Percentiles rank a stretch among this genome's conserved stretches.
Evolutionary conservation across 2,113 vertebrate species (phyloP).

Genomic region (Cyanocitta stelleri): DNA sequence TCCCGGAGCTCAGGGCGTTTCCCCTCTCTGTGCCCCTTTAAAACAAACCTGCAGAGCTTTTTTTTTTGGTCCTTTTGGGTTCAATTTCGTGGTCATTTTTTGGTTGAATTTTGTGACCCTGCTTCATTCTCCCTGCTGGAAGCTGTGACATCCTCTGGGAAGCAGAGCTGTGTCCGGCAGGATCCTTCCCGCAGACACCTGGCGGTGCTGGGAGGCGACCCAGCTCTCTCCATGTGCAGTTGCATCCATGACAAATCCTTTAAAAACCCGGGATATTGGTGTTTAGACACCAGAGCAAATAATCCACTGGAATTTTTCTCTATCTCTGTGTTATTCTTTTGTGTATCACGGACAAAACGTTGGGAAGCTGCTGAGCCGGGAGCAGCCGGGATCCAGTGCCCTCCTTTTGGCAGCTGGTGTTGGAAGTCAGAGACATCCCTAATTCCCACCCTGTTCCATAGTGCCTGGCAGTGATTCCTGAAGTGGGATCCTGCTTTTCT

Average conservation of each 20-base stretch:
- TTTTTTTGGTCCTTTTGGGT: background rate
- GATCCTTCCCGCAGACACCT: background rate
- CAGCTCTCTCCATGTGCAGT: background rate
- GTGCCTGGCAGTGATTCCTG: background rate
- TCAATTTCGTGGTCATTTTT: background rate
- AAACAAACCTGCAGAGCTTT: background rate
- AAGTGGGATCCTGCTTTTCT: background rate
- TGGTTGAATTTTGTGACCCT: background rate
- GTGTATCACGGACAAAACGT: rapidly evolving
- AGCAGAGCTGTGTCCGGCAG: background rate
- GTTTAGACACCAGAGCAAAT: background rate
- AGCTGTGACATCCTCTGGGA: background rate
- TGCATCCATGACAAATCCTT: background rate
- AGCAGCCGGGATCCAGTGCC: background rate
- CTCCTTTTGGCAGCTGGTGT: background rate
- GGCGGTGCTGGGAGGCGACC: background rate
- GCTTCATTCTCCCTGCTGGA: background rate
- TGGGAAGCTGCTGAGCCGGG: background rate
- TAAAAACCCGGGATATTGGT: background rate
- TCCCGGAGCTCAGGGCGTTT: background rate
- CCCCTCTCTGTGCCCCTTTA: rapidly evolving
- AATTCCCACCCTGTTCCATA: rapidly evolving
- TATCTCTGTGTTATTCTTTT: rapidly evolving
- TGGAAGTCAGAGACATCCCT: background rate
- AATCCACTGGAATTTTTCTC: background rate